Conservation (phyloP, 2,113 vertebrate genomes). For the Melierax canorus region DNA sequence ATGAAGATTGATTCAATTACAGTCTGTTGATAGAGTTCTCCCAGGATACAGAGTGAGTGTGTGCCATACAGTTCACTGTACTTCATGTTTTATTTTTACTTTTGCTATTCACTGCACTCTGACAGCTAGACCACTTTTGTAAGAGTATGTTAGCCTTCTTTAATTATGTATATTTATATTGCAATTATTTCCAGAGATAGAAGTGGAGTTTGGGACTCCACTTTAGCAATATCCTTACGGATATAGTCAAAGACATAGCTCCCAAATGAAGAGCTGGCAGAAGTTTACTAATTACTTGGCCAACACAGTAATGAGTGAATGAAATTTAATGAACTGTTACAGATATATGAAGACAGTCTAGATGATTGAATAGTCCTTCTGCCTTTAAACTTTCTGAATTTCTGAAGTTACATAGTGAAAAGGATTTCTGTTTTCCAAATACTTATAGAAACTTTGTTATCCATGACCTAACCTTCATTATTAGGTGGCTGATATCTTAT, state of each 20-base stretch:
- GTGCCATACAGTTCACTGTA: neutral
- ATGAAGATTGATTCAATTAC: neutral
- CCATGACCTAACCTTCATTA: neutral
- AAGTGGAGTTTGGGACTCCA: neutral
- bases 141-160: neutral
- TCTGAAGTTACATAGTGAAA: neutral
- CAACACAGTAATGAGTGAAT: neutral
- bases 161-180: neutral
- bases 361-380: neutral
- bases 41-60: neutral
- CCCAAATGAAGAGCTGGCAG: neutral
- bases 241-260: neutral
- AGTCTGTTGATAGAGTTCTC: neutral
- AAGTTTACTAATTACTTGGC: neutral
- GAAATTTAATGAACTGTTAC: neutral
- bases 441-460: neutral
- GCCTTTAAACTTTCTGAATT: neutral
- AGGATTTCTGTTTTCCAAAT: neutral
- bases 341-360: neutral
- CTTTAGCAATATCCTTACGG: neutral
- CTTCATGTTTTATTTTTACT: neutral
- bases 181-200: neutral
- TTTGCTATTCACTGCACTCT: neutral
- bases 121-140: neutral
- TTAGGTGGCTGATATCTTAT: neutral